Evolutionary conservation across 2,888 invertebrate species (phyloP), one percentile per base, ranked within the genome.

Genomic region (Acleris holmiana): DNA sequence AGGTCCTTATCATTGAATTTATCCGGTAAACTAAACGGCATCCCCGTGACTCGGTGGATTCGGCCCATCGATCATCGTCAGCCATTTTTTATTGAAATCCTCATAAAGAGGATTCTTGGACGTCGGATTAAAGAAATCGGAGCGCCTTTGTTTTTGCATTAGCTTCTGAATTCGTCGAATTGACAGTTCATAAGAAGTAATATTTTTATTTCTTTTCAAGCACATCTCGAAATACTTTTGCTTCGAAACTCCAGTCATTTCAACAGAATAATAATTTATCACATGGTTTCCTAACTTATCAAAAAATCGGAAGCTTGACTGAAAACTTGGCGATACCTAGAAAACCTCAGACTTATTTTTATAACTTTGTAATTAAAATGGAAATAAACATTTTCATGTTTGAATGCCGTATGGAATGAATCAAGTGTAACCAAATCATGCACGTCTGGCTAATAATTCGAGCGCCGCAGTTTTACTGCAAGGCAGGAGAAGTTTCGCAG

Each of bases 401-500:
- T 21, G 25, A 59, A 46, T 44, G 19, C 17, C 41, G 18, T 17
- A 55, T 55, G 49, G 55, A 50, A 44, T 35, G 13, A 35, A 35
- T 35, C 54, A 54, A 56, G 19, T 4, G 49, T 65, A 65, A 54
- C 54, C 54, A 61, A 67, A 73, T 75, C 71, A 68, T 69, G 69
- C 71, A 71, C 67, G 68, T 61, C 63, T 40, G 54, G 59, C 61
- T 66, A 68, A 74, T 73, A 73, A 69, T 69, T 68, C 65, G 50
- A 49, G 63, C 68, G 69, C 70, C 71, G 55, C 65, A 69, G 71
- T 73, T 74, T 74, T 73, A 73, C 68, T 68, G 69, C 71, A 72
- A 71, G 71, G 57, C 61, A 66, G 70, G 56, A 44, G 67, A 76
- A 78, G 72, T 79, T 78, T 72, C 60, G 73, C 71, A 69, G 75